A percentile compares a stretch with the other conserved stretches of the same genome.
phyloP scores from a whole-genome alignment of 2,797 vertebrate genomes.

The Pogonophryne albipinna region DNA sequence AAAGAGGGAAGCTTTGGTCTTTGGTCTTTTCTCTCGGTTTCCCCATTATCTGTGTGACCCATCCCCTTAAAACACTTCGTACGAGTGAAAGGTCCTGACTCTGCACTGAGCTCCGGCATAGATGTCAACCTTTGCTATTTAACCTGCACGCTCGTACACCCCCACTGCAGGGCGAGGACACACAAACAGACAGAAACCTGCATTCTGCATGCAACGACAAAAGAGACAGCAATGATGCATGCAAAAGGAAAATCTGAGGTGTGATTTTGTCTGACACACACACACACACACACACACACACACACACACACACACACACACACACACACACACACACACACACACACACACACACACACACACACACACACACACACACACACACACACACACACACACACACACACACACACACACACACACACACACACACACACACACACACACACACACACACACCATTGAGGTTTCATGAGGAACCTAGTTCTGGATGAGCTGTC shows the following conservation, averaged over 20 bases:
- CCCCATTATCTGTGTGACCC: slow-evolving; percentile 77
- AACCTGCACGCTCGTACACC: slow-evolving; percentile 44
- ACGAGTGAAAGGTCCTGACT: slow-evolving; percentile 81
- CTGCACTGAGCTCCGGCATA: slow-evolving; percentile 67
- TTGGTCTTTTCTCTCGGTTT: slow-evolving; percentile 62
- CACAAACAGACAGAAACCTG: background rate
- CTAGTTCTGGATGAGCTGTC: slow-evolving; percentile 83
- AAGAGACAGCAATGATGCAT: background rate
- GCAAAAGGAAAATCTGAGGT: background rate
- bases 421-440: too few relatives aligned
- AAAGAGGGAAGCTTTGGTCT: slow-evolving; percentile 67
- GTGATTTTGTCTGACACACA: too few relatives aligned
- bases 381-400: too few relatives aligned
- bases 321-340: too few relatives aligned
- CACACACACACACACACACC: background rate
- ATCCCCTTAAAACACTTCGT: slow-evolving; percentile 76
- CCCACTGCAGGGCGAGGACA: slow-evolving; percentile 4
- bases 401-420: too few relatives aligned
- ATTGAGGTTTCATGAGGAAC: slow-evolving; percentile 53
- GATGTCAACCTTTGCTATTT: slow-evolving; percentile 74
- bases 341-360: too few relatives aligned
- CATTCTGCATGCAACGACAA: too few relatives aligned
- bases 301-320: too few relatives aligned
- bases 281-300: too few relatives aligned
- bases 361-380: too few relatives aligned